Base-by-base conservation (phyloP, 2,888 invertebrate genomes). In the Tenthredo mesomela region DNA sequence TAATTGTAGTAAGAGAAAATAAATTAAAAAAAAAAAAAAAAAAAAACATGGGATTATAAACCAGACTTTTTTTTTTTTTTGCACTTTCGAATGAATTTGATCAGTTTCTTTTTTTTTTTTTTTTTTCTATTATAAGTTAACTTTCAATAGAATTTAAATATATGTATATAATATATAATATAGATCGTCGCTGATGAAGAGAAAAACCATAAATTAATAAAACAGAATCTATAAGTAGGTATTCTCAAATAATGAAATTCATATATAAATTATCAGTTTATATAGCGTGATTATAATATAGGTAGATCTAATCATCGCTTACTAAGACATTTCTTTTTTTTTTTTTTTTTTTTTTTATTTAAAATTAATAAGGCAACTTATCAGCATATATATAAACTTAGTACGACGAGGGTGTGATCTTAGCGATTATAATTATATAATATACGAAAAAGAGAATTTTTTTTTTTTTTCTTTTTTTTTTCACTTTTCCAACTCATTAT, bases 281-380 rank as follows among this genome's bases (percentile, higher is more conserved):
- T 10, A 29, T 4, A 29, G 50, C 25, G 18, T 12, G 21, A 21
- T 43, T 29, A 12, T 25, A 54, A 54, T 25, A 50, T 25, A 50
- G 18, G 18, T 15, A 29, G 29, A 2, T 1, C 6, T 37, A 6
- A 54, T 29, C 15, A 18, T 6, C 15, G 25, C 29, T 29, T 6
- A 50, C 50, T 21, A 18, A 67, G 67, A 25, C 21, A 47, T 77
- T 1, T 21, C 9, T 7, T 47, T 43, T 75, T 25, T 47, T 43
- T 75, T 25, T 0, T 37, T 37, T 37, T 37, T 7, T 37, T 37
- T 7, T 37, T 37, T 0, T 37, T 37, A 37, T 37, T 47, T 77
- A 54, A 77, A 73, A 73, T 77, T 77, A 77, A 54, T 77, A 77
- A 77, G 77, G 77, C 77, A 77, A 77, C 77, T 77, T 77, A 77